Evolutionary conservation across 2,797 vertebrate genomes (phyloP), one percentile per base, ranked within the genome.

Genomic region (Acomys russatus): DNA sequence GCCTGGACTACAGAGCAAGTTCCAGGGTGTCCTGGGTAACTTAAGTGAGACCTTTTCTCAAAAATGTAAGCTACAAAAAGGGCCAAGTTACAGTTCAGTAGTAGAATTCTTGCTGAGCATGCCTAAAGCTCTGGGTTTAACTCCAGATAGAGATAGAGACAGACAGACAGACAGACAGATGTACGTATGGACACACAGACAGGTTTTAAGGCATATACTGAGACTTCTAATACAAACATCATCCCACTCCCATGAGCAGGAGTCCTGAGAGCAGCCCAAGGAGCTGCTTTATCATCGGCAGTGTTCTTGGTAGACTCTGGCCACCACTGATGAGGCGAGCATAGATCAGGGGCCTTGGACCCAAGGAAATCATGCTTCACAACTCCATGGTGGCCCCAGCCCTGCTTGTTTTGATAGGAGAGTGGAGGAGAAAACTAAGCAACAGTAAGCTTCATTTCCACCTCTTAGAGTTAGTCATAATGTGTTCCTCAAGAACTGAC

Each of bases 391-490:
- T 0, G 10, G 84, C 30, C 73, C 56, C 11, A 54, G 44, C 25
- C 91, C 68, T 84, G 20, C 54, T n/a, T 84, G 20, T 51, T 89
- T 92, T n/a, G 10, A 30, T 61, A 14, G 68, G 51, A n/a, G 23
- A 59, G 10, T 33, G 79, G 35, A 83, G 11, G 61, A 86, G 22
- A 63, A 49, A 95, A 38, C 33, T 56, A 18, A 88, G 6, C 63
- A 63, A 78, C 23, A 76, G 15, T 1, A n/a, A 56, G 11, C 28
- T 92, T 83, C 70, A 25, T 86, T 82, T 91, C 51, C 78, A 59
- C 71, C 20, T 71, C 77, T 92, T 66, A 35, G 89, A 90, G 78
- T 92, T 25, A 74, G 68, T 90, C 61, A 44, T n/a, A 61, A 77
- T 61, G 6, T 74, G 12, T 18, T 92, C 30, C 93, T n/a, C 70